Evolutionary conservation across 2,888 invertebrate genomes (phyloP).

Genomic region (Spisula subtruncata): DNA sequence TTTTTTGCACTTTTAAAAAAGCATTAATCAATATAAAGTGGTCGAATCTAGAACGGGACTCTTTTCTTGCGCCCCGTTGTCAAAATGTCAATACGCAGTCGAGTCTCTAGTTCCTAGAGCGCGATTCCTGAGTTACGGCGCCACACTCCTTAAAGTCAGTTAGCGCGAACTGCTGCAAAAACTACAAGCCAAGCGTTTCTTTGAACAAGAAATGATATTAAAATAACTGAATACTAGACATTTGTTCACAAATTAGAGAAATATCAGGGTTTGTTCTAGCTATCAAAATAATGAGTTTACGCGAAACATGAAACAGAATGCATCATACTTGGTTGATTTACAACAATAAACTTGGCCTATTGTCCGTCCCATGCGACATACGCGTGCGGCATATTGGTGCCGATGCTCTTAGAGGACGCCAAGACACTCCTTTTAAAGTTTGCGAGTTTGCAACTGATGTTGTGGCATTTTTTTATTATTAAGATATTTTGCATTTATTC

Average conservation of each 20-base stretch:
- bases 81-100: not conserved
- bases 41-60: not conserved
- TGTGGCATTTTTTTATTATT: no score
- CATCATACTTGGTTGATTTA: not conserved
- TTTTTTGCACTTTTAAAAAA: no score
- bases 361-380: not conserved
- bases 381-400: not conserved
- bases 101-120: not conserved
- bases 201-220: not conserved
- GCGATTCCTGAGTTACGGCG: not conserved
- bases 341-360: not conserved
- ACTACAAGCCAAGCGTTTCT: not conserved
- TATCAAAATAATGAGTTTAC: not conserved
- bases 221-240: not conserved
- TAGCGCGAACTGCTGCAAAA: not conserved
- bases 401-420: conserved; percentile 1
- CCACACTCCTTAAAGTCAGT: not conserved
- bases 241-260: not conserved
- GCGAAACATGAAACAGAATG: conserved; percentile 24
- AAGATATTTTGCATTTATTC: no score
- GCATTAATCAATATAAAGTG: not conserved
- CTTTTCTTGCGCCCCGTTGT: not conserved
- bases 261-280: not conserved
- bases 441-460: not conserved
- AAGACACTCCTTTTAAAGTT: not conserved